These are phyloP conservation scores for Brachyhypopomus occidentalis DNA, from an alignment of 2,113 vertebrate genomes.

Conservation along the genomic window DNA sequence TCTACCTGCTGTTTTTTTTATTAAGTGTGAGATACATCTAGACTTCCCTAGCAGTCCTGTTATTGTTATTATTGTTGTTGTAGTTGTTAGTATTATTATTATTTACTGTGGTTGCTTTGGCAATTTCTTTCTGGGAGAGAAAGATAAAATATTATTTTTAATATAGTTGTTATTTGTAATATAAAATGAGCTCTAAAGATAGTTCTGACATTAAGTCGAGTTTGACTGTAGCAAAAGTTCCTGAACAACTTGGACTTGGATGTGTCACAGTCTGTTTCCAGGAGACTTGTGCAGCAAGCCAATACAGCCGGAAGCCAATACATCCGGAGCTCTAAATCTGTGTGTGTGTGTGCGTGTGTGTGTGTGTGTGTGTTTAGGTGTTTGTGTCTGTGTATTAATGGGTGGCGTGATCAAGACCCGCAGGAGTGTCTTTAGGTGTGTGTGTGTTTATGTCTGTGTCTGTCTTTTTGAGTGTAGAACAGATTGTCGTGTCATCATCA, in stretches of 20 bases:
- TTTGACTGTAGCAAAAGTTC: background rate
- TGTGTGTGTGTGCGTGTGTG: conserved; percentile 6
- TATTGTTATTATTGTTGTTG: too few species aligned
- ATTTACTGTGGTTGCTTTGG: background rate
- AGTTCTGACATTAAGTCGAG: background rate
- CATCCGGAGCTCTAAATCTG: conserved; percentile 50
- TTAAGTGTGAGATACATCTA: too few species aligned
- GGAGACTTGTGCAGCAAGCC: conserved; percentile 25
- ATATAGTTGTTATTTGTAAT: background rate
- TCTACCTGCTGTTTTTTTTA: too few species aligned
- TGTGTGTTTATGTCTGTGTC: background rate
- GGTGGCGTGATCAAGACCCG: background rate
- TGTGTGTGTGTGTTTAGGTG: background rate
- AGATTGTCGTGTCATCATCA: conserved; percentile 72
- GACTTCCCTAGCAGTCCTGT: too few species aligned
- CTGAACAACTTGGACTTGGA: background rate
- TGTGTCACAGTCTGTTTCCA: conserved; percentile 24
- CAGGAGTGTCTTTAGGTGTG: background rate
- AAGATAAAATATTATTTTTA: background rate
- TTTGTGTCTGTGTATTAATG: background rate
- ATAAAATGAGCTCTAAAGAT: background rate
- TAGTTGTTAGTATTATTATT: background rate
- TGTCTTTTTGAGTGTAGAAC: conserved; percentile 9
- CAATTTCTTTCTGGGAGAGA: too few species aligned
- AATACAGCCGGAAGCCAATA: conserved; percentile 18